phyloP scores from a whole-genome alignment of 2,888 invertebrate species.

The Galeruca laticollis region DNA sequence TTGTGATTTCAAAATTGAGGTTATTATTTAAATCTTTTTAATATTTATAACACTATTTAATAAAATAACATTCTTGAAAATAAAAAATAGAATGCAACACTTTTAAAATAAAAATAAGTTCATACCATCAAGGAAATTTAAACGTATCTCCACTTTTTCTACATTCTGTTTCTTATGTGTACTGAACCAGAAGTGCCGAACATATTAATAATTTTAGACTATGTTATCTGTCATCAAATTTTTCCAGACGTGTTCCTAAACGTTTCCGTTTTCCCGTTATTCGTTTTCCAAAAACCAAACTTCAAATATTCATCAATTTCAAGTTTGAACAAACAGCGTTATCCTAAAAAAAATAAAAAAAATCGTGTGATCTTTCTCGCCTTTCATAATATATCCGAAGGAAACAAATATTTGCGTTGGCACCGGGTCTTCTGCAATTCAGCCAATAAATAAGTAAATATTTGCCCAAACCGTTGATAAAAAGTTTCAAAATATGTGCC shows the following conservation, averaged over 20 bases:
- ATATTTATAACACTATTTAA: no score
- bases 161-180: no score
- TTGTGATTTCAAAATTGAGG: no score
- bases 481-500: background rate
- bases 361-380: background rate
- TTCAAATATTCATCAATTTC: background rate
- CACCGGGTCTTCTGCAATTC: slow-evolving; percentile 4
- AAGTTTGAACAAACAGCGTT: background rate
- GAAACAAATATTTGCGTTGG: slow-evolving; percentile 16
- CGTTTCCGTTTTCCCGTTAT: background rate
- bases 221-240: no score
- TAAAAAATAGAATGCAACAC: no score
- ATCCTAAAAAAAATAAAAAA: background rate
- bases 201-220: no score
- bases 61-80: no score
- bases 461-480: slow-evolving; percentile 4
- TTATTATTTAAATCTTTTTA: no score
- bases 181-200: no score
- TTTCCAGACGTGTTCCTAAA: background rate
- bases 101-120: no score
- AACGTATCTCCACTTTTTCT: no score
- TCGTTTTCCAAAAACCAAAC: background rate
- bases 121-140: no score
- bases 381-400: background rate
- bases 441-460: slow-evolving; percentile 2